These are phyloP conservation scores for Orthochromis malagaraziensis DNA, from an alignment of 2,113 vertebrate genomes.

Conservation along the genomic window DNA sequence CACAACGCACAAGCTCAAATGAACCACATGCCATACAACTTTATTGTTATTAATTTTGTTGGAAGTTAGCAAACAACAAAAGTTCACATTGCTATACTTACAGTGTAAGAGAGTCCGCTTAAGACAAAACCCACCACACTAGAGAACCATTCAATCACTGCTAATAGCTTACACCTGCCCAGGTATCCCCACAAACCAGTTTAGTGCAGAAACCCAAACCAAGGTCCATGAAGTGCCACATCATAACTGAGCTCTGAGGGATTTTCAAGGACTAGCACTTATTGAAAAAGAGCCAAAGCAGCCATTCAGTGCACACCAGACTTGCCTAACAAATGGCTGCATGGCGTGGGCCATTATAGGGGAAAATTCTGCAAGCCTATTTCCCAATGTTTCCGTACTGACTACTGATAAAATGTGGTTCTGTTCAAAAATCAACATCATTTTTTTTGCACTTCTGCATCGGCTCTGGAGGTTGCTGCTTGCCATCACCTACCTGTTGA, in stretches of 20 bases:
- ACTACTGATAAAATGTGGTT: neutral
- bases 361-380: neutral
- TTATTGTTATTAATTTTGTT: neutral
- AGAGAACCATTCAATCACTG: neutral
- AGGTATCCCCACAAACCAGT: neutral
- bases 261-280: accelerated
- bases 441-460: neutral
- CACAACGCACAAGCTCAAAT: neutral
- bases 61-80: neutral
- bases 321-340: neutral
- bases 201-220: neutral
- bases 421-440: neutral
- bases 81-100: neutral
- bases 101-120: neutral
- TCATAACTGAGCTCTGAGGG: neutral
- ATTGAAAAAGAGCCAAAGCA: neutral
- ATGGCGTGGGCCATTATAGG: neutral
- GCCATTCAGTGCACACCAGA: neutral
- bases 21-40: neutral
- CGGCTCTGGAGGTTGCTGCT: neutral
- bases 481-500: neutral
- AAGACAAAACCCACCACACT: neutral
- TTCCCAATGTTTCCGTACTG: neutral
- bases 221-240: neutral
- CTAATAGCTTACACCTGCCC: neutral